Base-by-base conservation (phyloP, 2,888 invertebrate species). In the Desoria tigrina region DNA sequence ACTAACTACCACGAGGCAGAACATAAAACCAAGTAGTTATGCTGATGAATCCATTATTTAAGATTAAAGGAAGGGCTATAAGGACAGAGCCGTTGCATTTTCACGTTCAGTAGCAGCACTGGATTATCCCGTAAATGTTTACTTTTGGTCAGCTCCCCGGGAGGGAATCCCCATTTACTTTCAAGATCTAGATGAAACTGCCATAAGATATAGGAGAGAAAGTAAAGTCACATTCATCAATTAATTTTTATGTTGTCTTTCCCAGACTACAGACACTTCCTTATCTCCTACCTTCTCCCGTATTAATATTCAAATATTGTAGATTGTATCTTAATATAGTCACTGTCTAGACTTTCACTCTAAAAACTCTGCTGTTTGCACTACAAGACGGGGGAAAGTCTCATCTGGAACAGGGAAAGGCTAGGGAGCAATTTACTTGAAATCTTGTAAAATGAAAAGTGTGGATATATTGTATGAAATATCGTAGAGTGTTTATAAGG, bases 31-130 rank as follows among this genome's bases (percentile, higher is more conserved):
- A 9, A 6, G 45, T 45, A 45, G 45, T 45, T 45, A 45, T 45
- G 45, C 45, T 45, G 45, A 45, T 45, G 45, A 45, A 45, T 45
- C 45, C 45, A 45, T 45, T 45, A 45, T 45, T 45, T 45, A 45
- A 45, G 45, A 45, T 45, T 45, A 45, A 45, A 45, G 45, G 18
- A 45, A 32, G 32, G 4, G 32, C 32, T 32, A n/a, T n/a, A n/a
- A n/a, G n/a, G n/a, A n/a, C n/a, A 32, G 32, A 32, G 32, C 11
- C 32, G 6, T 32, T 32, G 32, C 11, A 11, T 32, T 7, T 32
- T 7, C 32, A 32, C 32, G 4, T 32, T 32, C 32, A 32, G 4
- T 32, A 7, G 4, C 32, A 32, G 4, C 32, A 32, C 32, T 7
- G 16, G 18, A 45, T n/a, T 16, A 21, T 4, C 9, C 45, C 45